phyloP scores from a whole-genome alignment of 2,888 invertebrate species.

The Formica aserva region DNA sequence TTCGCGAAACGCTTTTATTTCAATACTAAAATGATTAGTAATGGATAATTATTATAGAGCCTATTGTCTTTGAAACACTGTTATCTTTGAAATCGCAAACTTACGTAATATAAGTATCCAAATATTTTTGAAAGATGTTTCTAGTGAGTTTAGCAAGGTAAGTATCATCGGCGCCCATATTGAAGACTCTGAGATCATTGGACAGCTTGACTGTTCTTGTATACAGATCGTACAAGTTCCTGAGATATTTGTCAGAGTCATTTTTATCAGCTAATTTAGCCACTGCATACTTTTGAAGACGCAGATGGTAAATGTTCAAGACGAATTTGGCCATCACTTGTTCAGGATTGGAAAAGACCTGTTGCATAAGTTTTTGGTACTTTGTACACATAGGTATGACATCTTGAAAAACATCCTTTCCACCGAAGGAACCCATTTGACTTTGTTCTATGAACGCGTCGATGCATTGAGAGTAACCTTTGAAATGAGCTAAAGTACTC shows the following conservation, averaged over 20 bases:
- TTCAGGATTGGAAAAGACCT: slow-evolving; percentile 97
- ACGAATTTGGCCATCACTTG: slow-evolving; percentile 99
- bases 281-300: slow-evolving; percentile 94
- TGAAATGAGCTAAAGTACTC: slow-evolving; percentile 96
- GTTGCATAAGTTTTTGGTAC: slow-evolving; percentile 93
- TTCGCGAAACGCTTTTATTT: slow-evolving; percentile 92
- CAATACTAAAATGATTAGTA: slow-evolving; percentile 87
- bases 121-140: slow-evolving; percentile 93
- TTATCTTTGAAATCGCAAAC: slow-evolving; percentile 63
- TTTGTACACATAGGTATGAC: slow-evolving; percentile 95
- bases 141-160: slow-evolving; percentile 92
- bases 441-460: slow-evolving; percentile 99
- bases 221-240: slow-evolving; percentile 95
- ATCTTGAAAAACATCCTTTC: slow-evolving; percentile 96
- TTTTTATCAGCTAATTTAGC: slow-evolving; percentile 93
- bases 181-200: slow-evolving; percentile 90
- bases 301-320: slow-evolving; percentile 96
- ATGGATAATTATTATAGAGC: neutral
- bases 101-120: slow-evolving; percentile 92
- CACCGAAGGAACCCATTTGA: slow-evolving; percentile 95
- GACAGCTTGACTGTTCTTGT: slow-evolving; percentile 93
- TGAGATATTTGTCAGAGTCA: slow-evolving; percentile 95
- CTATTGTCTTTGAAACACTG: neutral
- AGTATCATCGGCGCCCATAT: slow-evolving; percentile 92
- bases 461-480: slow-evolving; percentile 98